Base-by-base conservation (phyloP, 2,797 vertebrate genomes). In the Parauchenoglanis punctatus region DNA sequence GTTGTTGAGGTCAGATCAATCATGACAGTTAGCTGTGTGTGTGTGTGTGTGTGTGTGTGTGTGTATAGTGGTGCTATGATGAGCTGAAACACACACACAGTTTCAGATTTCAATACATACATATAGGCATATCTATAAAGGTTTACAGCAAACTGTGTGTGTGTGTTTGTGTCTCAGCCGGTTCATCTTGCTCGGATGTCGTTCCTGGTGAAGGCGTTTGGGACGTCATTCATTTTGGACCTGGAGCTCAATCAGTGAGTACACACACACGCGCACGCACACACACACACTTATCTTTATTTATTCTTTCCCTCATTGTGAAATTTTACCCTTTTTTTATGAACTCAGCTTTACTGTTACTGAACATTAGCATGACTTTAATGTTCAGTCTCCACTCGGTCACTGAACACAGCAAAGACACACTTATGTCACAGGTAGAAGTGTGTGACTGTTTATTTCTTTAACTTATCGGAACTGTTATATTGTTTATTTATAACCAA, bases 191-290 rank as follows among this genome's bases (percentile, higher is more conserved):
- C 97, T 18, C 97, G 95, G 89, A 97, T 96, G 95, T 98, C 97
- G 89, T 99, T 99, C 87, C 90, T 97, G 92, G 94, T 99, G 90
- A 93, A 95, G 65, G 97, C 97, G 80, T 99, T 98, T 75, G 95
- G 96, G 89, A 93, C 91, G 0, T 94, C 96, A 86, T 97, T 98
- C 93, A 96, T 97, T 89, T 94, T 99, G 92, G 98, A 99, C 93
- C 95, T 99, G 91, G 96, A 95, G 83, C 95, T 99, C 85, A 99
- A 99, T 94, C 97, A 99, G 98, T 99, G 93, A 97, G 97, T 95
- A 59, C 11, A 73, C 81, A 77, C 72, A 56, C 77, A 85, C 58
- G 68, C 88, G 61, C 85, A 56, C 20, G 78, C 80, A 78, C 70
- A 76, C 82, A 59, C 81, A 85, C 59, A 72, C 87, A 65, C 83